Evolutionary conservation across 2,797 vertebrate genomes (phyloP), one percentile per base, ranked within the genome.

Genomic region (Scarus forsteni): DNA sequence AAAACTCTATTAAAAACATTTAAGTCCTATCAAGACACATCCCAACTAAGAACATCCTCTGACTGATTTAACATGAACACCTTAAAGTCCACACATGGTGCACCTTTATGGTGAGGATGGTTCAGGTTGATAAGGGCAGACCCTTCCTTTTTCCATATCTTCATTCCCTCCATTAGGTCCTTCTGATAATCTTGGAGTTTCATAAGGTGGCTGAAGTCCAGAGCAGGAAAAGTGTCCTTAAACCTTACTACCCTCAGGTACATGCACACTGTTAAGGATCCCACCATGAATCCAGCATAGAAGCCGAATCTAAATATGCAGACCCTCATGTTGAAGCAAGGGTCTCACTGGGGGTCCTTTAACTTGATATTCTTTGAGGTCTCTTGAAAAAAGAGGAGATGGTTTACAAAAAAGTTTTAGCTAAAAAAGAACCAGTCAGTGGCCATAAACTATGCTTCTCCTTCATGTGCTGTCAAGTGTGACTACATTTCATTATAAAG

Each of bases 31-130:
- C 27, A 27, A 27, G 27, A 27, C 27, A 27, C 27, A 27, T 27
- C 27, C 4, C 27, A 27, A 27, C 27, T 27, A 27, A 27, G 2
- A 27, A 27, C 27, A 27, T 2, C 27, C n/a, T 53, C 15, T 35
- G n/a, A 6, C 35, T 11, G 5, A 46, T 27, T 36, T 50, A 7
- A 51, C 18, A 53, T 18, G 5, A 7, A 27, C 27, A 18, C 6
- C 5, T 12, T 16, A 5, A 6, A 34, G 12, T 13, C 10, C 15
- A 2, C 16, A 10, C 3, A 1, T 7, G 44, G 1, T 12, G 6
- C 89, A 95, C 95, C 95, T 91, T 42, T 85, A 48, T 91, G 93
- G 48, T 94, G 94, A 4, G 94, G 94, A 71, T 95, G 94, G 52
- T 87, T 80, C 35, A 94, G 86, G 81, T 93, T 94, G 69, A 95